phyloP scores from a whole-genome alignment of 2,888 invertebrate species.

The Strigamia crassipes region DNA sequence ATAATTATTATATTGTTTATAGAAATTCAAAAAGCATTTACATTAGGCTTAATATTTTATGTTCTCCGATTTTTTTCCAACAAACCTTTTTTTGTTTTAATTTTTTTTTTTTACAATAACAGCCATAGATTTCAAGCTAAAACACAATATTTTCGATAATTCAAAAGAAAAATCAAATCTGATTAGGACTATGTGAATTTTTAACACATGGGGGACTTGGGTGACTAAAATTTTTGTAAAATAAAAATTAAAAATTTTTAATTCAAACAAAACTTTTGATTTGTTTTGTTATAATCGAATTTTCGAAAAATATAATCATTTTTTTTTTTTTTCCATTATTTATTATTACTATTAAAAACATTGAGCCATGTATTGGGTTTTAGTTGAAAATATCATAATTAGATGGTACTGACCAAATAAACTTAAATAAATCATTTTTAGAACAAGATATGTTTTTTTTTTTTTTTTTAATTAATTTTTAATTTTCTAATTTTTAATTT shows the following conservation, averaged over 20 bases:
- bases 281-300: constrained; percentile 16
- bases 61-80: not conserved
- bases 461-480: not conserved
- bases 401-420: not conserved
- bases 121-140: constrained; percentile 27
- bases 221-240: too few species aligned
- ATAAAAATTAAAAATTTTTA: too few species aligned
- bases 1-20: not conserved
- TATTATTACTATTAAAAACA: not conserved
- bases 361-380: constrained; percentile 16
- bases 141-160: not conserved
- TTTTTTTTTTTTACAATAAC: not conserved
- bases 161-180: too few species aligned
- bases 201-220: too few species aligned
- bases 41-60: constrained; percentile 27
- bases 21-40: not conserved
- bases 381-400: not conserved
- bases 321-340: not conserved
- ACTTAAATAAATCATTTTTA: not conserved
- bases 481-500: not conserved
- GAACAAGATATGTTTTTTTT: not conserved
- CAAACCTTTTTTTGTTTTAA: not conserved
- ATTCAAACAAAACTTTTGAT: not conserved
- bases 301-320: constrained; percentile 24
- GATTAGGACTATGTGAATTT: too few species aligned